These are phyloP conservation scores for Cephalotes varians DNA, from an alignment of 2,888 invertebrate species.

Conservation along the genomic window DNA sequence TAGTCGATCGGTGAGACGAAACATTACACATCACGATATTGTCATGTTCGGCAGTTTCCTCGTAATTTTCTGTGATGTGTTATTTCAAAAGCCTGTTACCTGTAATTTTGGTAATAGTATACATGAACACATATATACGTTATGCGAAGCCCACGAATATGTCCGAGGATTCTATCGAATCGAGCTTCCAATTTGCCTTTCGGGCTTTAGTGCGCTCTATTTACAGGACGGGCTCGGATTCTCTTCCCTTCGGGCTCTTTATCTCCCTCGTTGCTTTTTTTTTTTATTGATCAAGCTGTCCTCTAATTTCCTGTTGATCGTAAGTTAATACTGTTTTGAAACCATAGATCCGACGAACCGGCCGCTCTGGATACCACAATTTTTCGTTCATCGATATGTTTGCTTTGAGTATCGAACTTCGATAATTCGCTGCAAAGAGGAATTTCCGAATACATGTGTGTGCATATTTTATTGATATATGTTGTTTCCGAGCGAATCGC, in stretches of 20 bases:
- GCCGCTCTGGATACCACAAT: neutral
- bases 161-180: neutral
- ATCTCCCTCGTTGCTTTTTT: neutral
- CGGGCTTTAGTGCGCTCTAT: neutral
- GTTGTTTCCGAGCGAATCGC: neutral
- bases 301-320: slow-evolving; percentile 40
- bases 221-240: slow-evolving; percentile 10
- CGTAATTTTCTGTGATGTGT: neutral
- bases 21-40: neutral
- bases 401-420: slow-evolving; percentile 15
- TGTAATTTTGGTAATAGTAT: slow-evolving; percentile 21
- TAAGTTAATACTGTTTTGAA: slow-evolving; percentile 49
- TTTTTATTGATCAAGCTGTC: slow-evolving; percentile 13
- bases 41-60: neutral
- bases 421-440: slow-evolving; percentile 10
- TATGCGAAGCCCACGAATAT: slow-evolving; percentile 10
- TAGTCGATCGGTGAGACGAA: too few relatives aligned
- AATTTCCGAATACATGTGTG: neutral
- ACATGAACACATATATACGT: slow-evolving; percentile 3
- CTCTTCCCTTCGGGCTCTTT: slow-evolving; percentile 20
- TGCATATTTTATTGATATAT: neutral
- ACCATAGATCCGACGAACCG: slow-evolving; percentile 24
- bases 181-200: slow-evolving; percentile 33
- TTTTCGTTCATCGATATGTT: slow-evolving; percentile 23
- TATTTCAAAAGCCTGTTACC: slow-evolving; percentile 28